These are phyloP conservation scores for Hippoglossus hippoglossus DNA, from an alignment of 2,797 vertebrate genomes.

Conservation along the genomic window DNA sequence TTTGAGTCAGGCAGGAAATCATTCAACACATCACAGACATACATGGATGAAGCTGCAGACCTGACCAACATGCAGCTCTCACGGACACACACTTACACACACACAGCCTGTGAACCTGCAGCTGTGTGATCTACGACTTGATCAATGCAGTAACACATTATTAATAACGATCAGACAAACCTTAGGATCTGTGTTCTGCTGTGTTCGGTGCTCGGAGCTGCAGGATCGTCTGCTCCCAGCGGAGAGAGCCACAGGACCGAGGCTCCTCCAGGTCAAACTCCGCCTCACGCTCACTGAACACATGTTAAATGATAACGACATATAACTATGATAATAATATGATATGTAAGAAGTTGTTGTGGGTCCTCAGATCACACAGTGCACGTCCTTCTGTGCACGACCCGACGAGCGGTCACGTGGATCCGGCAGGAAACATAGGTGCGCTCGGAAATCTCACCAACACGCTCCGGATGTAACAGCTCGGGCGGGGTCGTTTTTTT, in stretches of 20 bases:
- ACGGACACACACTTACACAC: too few relatives aligned
- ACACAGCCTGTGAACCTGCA: too few relatives aligned
- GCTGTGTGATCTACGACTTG: too few relatives aligned
- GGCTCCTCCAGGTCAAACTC: conserved; percentile 32
- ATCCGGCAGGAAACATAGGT: not conserved
- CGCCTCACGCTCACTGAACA: not conserved
- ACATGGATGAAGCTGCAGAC: too few relatives aligned
- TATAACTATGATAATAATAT: too few relatives aligned
- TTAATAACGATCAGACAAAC: conserved; percentile 26
- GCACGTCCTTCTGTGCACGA: conserved; percentile 22
- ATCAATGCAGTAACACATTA: too few relatives aligned
- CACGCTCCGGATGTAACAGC: not conserved
- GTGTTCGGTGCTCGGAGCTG: conserved; percentile 35
- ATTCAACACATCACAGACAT: too few relatives aligned
- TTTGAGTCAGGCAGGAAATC: too few relatives aligned
- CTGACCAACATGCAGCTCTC: too few relatives aligned
- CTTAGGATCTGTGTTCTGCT: conserved; percentile 34
- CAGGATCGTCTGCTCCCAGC: conserved; percentile 21
- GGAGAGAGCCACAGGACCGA: conserved; percentile 3
- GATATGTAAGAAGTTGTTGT: too few relatives aligned
- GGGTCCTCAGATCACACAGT: not conserved
- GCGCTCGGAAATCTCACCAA: not conserved
- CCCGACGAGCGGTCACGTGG: conserved; percentile 47
- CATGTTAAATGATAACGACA: not conserved
- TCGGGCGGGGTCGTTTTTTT: conserved; percentile 4